Evolutionary conservation across 2,113 vertebrate genomes (phyloP), one percentile per base, ranked within the genome.

Genomic region (Petromus typicus): DNA sequence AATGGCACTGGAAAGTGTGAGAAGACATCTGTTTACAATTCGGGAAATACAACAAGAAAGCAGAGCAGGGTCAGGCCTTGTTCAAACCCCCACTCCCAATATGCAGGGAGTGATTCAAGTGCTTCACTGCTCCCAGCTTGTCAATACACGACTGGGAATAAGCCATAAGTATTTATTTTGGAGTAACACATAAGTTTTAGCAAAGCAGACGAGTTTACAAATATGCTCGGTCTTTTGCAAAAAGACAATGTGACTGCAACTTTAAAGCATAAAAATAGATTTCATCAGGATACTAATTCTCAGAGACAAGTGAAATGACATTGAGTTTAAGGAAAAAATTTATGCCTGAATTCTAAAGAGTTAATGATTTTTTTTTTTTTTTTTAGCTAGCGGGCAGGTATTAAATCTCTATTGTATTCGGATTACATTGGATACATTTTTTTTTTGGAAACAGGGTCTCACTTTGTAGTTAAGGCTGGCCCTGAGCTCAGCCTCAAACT

Each of bases 321-420:
- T 69, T 43, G n/a, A 78, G 22, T 63, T 79, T 43, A 63, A 82
- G 10, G 57, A 75, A 80, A n/a, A n/a, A n/a, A 80, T 63, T 71
- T 80, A 69, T 37, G 10, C 90, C 48, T 91, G 64, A 89, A 25
- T 89, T 59, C 84, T 34, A 85, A 87, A 84, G 27, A n/a, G n/a
- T 63, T 51, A 16, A 51, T 43, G 45, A 56, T 7, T 12, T 92
- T 61, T n/a, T n/a, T n/a, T n/a, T n/a, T n/a, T n/a, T n/a, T n/a
- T n/a, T 34, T 71, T 43, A 85, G 84, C 34, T 76, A 34, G 80
- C 84, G 25, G 64, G 67, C 61, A 34, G 18, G 25, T 54, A 13
- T 57, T 76, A n/a, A 12, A 12, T 59, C 11, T 63, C n/a, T n/a
- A 7, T 56, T 89, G 30, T 27, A 61, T 32, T 43, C 83, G 61